Percentiles rank a stretch among this genome's conserved stretches.
These are phyloP conservation scores for Phymorhynchus buccinoides DNA, from an alignment of 1,140 invertebrate genomes.

Conservation along the genomic window DNA sequence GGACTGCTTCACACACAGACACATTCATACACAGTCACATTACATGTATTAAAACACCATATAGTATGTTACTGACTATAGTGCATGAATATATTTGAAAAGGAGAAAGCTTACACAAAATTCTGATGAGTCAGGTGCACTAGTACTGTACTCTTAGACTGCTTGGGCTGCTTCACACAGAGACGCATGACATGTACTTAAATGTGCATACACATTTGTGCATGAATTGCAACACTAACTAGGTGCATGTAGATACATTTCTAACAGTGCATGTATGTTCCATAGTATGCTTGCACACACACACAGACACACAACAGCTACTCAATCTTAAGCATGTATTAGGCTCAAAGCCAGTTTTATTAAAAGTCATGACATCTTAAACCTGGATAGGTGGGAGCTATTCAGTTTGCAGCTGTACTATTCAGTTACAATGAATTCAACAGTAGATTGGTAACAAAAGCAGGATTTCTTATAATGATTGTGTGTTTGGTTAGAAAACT, in stretches of 20 bases:
- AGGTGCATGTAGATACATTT: background rate
- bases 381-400: too few relatives aligned
- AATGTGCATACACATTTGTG: background rate
- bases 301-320: background rate
- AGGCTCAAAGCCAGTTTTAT: too few relatives aligned
- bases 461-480: too few relatives aligned
- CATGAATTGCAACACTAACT: too few relatives aligned
- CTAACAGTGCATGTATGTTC: background rate
- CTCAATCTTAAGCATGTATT: background rate
- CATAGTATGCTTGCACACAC: background rate
- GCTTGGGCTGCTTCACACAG: background rate
- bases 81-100: too few relatives aligned
- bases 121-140: background rate
- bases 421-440: too few relatives aligned
- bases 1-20: background rate
- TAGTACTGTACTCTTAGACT: background rate
- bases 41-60: background rate
- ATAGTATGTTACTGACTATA: too few relatives aligned
- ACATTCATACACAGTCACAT: constrained; percentile 15
- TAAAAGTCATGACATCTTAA: too few relatives aligned
- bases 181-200: background rate
- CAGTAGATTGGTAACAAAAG: too few relatives aligned
- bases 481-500: too few relatives aligned
- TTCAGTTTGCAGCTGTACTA: too few relatives aligned
- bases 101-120: too few relatives aligned